Evolutionary conservation across 2,888 invertebrate genomes (phyloP).

Genomic region (Protonemura montana): DNA sequence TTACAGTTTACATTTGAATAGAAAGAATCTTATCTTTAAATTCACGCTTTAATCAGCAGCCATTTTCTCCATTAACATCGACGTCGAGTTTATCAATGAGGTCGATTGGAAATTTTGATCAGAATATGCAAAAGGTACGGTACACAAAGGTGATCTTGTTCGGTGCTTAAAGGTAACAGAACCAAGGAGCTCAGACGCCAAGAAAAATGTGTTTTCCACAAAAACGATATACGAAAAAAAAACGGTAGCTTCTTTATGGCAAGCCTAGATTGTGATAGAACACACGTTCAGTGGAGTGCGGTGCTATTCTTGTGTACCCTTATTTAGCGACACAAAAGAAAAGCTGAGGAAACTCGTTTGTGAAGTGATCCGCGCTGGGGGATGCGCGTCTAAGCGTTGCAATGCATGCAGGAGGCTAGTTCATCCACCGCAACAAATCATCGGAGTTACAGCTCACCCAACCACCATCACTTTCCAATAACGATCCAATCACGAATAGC

Average conservation of each 20-base stretch:
- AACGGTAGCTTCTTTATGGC: background rate
- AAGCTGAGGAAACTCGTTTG: slow-evolving; percentile 13
- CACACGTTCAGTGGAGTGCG: background rate
- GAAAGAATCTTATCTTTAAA: background rate
- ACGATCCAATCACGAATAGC: too few species aligned
- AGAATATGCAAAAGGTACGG: background rate
- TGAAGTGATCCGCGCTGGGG: background rate
- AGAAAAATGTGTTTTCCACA: slow-evolving; percentile 7
- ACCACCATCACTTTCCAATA: too few species aligned
- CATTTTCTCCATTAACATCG: background rate
- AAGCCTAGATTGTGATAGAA: background rate
- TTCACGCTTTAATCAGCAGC: background rate
- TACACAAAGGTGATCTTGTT: too few species aligned
- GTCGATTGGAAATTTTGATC: background rate
- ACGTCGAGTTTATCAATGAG: background rate
- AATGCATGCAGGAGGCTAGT: background rate
- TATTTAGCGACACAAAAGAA: slow-evolving; percentile 24
- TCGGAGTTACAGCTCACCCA: too few species aligned
- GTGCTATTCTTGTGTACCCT: background rate
- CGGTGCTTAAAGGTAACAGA: too few species aligned
- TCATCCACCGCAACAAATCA: background rate
- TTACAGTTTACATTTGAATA: slow-evolving; percentile 1
- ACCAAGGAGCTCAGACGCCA: background rate
- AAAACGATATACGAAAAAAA: background rate
- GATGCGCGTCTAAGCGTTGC: background rate